Evolutionary conservation across 2,113 vertebrate species (phyloP).

Genomic region (Sula dactylatra): DNA sequence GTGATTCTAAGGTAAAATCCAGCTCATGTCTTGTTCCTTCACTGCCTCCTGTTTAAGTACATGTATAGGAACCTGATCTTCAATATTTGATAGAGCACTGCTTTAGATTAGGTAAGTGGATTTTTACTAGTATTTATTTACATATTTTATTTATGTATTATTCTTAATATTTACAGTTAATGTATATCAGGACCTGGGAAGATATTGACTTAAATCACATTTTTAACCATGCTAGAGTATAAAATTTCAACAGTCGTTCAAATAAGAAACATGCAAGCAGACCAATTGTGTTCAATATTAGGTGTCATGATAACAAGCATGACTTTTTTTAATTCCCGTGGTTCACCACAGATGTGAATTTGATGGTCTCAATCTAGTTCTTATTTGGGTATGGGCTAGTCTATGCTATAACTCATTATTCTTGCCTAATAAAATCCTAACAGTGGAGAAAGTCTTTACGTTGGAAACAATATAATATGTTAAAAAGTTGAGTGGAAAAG

Average conservation of each 20-base stretch:
- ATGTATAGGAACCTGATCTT: background rate
- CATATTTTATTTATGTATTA: background rate
- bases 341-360: background rate
- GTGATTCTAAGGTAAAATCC: background rate
- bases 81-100: background rate
- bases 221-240: background rate
- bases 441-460: background rate
- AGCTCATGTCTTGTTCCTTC: background rate
- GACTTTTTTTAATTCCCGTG: background rate
- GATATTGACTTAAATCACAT: background rate
- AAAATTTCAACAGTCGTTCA: background rate
- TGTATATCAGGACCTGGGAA: background rate
- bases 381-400: background rate
- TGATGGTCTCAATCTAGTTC: background rate
- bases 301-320: rapidly evolving
- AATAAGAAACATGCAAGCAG: background rate
- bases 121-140: background rate
- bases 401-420: background rate
- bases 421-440: background rate
- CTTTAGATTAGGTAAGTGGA: background rate
- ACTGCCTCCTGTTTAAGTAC: background rate
- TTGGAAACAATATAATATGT: background rate
- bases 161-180: background rate
- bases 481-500: background rate
- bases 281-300: background rate